A percentile compares a stretch with the other conserved stretches of the same genome.
Conservation (phyloP, 2,797 vertebrate genomes). For the Coranthus polyacanthus region DNA sequence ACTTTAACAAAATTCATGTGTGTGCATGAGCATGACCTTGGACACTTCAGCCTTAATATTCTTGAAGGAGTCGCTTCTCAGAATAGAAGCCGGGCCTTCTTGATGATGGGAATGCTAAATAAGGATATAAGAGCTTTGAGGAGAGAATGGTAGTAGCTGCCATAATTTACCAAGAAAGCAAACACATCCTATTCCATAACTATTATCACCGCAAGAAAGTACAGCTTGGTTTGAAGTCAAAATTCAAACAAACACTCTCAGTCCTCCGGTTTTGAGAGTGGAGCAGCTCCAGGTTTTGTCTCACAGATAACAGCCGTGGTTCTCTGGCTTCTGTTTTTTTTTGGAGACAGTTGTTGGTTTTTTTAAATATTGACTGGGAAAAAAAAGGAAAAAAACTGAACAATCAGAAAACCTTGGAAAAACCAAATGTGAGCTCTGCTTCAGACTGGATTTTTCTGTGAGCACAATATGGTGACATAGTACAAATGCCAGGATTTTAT, state of each 20-base stretch:
- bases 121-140: slow-evolving; percentile 7
- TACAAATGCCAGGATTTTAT: slow-evolving; percentile 30
- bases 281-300: slow-evolving; percentile 53
- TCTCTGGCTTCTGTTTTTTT: slow-evolving; percentile 25
- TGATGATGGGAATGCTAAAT: slow-evolving; percentile 7
- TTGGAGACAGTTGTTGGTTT: slow-evolving; percentile 19
- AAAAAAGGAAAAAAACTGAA: neutral
- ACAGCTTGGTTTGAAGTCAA: slow-evolving; percentile 36
- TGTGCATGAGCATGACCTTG: too few relatives aligned
- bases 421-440: slow-evolving; percentile 5
- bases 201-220: slow-evolving; percentile 44
- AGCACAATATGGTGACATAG: slow-evolving; percentile 3
- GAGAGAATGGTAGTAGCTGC: neutral
- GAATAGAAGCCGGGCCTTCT: neutral
- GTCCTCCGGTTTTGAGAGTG: neutral
- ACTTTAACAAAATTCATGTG: neutral
- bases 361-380: slow-evolving; percentile 10
- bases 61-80: neutral
- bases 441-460: neutral
- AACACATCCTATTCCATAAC: slow-evolving; percentile 42
- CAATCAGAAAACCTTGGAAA: slow-evolving; percentile 14
- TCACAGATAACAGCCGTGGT: slow-evolving; percentile 45
- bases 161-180: slow-evolving; percentile 35
- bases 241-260: slow-evolving; percentile 42
- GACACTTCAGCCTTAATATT: too few relatives aligned